phyloP scores from a whole-genome alignment of 1,140 invertebrate genomes.

The Globodera ellingtonae region DNA sequence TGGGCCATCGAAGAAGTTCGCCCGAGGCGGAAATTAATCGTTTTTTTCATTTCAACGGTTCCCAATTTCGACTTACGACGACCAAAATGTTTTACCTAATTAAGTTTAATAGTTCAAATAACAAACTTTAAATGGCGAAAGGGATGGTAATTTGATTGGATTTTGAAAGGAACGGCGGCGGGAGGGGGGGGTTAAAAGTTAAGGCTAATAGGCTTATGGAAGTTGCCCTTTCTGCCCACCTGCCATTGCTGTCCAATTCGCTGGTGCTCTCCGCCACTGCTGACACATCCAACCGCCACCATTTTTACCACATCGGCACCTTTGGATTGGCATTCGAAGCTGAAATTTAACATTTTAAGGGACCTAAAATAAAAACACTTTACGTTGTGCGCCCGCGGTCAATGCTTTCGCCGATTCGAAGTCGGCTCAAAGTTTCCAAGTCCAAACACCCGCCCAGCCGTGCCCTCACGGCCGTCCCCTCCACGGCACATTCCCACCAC shows the following conservation, averaged over 20 bases:
- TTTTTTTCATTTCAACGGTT: too few species aligned
- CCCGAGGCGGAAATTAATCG: too few species aligned
- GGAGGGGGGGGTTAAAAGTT: too few species aligned
- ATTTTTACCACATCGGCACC: slow-evolving; percentile 17
- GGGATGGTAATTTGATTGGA: too few species aligned
- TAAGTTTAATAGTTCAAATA: too few species aligned
- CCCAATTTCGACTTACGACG: too few species aligned
- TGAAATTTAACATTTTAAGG: slow-evolving; percentile 10
- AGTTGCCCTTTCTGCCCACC: slow-evolving; percentile 17
- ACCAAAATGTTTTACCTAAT: too few species aligned
- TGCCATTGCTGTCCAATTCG: slow-evolving; percentile 36
- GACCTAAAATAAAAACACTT: neutral
- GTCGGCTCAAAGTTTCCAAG: neutral
- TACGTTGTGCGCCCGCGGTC: slow-evolving; percentile 27
- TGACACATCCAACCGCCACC: slow-evolving; percentile 27
- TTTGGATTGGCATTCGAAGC: slow-evolving; percentile 41
- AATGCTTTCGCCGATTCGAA: slow-evolving; percentile 28
- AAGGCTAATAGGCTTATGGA: neutral
- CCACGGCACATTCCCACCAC: slow-evolving; percentile 21
- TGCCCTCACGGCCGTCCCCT: slow-evolving; percentile 3
- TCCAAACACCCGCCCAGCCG: slow-evolving; percentile 26
- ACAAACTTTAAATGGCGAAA: too few species aligned
- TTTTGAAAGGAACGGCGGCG: too few species aligned
- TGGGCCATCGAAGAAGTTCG: too few species aligned
- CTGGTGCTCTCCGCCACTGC: slow-evolving; percentile 18